Evolutionary conservation across 1,140 invertebrate species (phyloP).

Genomic region (Euglossa dilemma): DNA sequence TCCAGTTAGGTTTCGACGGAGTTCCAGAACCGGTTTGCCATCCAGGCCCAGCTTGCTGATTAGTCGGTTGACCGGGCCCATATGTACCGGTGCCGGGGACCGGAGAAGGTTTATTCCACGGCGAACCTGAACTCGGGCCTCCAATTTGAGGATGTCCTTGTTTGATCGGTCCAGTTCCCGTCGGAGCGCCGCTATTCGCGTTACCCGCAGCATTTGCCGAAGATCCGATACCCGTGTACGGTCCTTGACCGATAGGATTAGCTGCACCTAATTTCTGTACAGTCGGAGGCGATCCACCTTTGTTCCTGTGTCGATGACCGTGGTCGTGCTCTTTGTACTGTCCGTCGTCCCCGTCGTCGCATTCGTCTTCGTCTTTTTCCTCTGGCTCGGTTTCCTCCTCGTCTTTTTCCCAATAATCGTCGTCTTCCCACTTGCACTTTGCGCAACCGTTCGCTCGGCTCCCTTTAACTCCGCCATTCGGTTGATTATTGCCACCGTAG

Average conservation of each 20-base stretch:
- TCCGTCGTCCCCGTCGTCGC: conserved; percentile 52
- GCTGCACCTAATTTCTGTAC: conserved; percentile 40
- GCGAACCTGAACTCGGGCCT: neutral
- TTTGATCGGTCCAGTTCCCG: neutral
- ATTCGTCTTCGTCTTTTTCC: conserved; percentile 45
- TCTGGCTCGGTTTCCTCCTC: conserved; percentile 48
- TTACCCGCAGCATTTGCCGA: neutral
- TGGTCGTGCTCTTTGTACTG: conserved; percentile 43
- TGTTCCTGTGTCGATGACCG: neutral
- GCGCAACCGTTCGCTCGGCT: conserved; percentile 22
- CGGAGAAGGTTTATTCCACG: neutral
- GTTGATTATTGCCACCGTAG: neutral
- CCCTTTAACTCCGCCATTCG: neutral
- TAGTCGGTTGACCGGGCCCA: neutral
- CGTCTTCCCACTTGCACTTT: conserved; percentile 62
- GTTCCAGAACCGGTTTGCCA: conserved; percentile 6
- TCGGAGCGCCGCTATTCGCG: neutral
- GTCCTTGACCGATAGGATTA: neutral
- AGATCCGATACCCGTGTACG: neutral
- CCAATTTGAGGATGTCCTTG: neutral
- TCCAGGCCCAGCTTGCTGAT: neutral
- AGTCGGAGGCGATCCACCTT: neutral
- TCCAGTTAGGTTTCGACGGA: neutral
- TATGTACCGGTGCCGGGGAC: neutral
- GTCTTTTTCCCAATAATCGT: conserved; percentile 53